A percentile compares a stretch with the other conserved stretches of the same genome.
phyloP scores from a whole-genome alignment of 1,140 invertebrate species.

The Drosophila saltans region DNA sequence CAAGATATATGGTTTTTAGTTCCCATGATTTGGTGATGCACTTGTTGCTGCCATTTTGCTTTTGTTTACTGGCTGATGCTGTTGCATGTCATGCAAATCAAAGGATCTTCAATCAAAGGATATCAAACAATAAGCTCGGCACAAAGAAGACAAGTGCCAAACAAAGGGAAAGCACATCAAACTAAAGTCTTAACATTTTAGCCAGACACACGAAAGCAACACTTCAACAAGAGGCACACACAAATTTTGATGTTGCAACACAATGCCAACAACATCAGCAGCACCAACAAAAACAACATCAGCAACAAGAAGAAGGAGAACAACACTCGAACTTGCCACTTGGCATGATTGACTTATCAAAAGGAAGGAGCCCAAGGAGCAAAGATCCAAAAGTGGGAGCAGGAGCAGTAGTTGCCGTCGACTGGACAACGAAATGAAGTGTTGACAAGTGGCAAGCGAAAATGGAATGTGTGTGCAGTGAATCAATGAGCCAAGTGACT shows the following conservation, averaged over 20 bases:
- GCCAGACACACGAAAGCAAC: slow-evolving; percentile 28
- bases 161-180: slow-evolving; percentile 55
- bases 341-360: slow-evolving; percentile 80
- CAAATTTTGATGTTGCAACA: slow-evolving; percentile 30
- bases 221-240: slow-evolving; percentile 16
- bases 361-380: slow-evolving; percentile 43
- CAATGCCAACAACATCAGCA: slow-evolving; percentile 51
- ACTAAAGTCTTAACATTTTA: slow-evolving; percentile 31
- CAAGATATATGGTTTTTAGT: not conserved
- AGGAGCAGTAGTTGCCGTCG: slow-evolving; percentile 17
- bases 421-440: slow-evolving; percentile 64
- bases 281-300: slow-evolving; percentile 31
- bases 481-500: slow-evolving; percentile 74
- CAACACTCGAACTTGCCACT: slow-evolving; percentile 77
- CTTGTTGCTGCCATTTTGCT: slow-evolving; percentile 7
- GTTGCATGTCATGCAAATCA: slow-evolving; percentile 61
- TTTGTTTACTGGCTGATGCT: slow-evolving; percentile 20
- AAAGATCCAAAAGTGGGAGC: slow-evolving; percentile 42
- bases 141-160: slow-evolving; percentile 20
- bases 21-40: slow-evolving; percentile 18
- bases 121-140: slow-evolving; percentile 52
- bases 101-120: slow-evolving; percentile 53
- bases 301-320: slow-evolving; percentile 13
- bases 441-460: slow-evolving; percentile 78
- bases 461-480: slow-evolving; percentile 75